phyloP scores from a whole-genome alignment of 1,140 invertebrate species.

The Psix sp. region DNA sequence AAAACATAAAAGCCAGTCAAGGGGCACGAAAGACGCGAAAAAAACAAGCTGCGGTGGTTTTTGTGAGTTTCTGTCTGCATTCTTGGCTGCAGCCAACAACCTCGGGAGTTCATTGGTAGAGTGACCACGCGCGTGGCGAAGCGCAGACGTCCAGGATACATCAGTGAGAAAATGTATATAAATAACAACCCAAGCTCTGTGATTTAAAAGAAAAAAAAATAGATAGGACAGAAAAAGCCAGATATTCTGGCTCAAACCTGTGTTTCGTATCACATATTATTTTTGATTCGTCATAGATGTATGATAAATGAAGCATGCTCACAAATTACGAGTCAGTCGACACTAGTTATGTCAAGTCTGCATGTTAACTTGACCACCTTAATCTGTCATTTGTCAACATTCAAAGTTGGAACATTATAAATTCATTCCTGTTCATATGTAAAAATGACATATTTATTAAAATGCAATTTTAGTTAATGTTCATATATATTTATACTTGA shows the following conservation, averaged over 20 bases:
- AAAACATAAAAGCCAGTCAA: constrained; percentile 11
- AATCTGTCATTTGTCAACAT: no score
- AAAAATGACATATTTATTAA: no score
- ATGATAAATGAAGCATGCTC: constrained; percentile 15
- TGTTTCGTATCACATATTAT: constrained; percentile 10
- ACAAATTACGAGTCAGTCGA: constrained; percentile 33
- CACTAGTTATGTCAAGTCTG: constrained; percentile 34
- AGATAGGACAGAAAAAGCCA: no score
- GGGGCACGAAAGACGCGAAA: constrained; percentile 36
- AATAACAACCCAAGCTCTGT: constrained; percentile 8
- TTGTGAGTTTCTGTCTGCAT: constrained; percentile 66
- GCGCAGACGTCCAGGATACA: constrained; percentile 10
- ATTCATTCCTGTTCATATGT: no score
- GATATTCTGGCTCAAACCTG: no score
- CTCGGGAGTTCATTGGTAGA: constrained; percentile 58
- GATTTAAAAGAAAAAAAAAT: neutral
- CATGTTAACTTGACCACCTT: constrained; percentile 2
- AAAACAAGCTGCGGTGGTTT: constrained; percentile 58
- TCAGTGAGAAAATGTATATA: neutral
- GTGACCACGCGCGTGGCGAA: constrained; percentile 10
- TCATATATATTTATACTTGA: no score
- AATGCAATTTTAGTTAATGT: no score
- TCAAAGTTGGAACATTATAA: neutral
- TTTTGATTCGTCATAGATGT: constrained; percentile 8
- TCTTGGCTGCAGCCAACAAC: constrained; percentile 66